Percentiles rank a stretch among this genome's conserved stretches.
Evolutionary conservation across 2,797 vertebrate species (phyloP).

Genomic region (Buceros bicornis): DNA sequence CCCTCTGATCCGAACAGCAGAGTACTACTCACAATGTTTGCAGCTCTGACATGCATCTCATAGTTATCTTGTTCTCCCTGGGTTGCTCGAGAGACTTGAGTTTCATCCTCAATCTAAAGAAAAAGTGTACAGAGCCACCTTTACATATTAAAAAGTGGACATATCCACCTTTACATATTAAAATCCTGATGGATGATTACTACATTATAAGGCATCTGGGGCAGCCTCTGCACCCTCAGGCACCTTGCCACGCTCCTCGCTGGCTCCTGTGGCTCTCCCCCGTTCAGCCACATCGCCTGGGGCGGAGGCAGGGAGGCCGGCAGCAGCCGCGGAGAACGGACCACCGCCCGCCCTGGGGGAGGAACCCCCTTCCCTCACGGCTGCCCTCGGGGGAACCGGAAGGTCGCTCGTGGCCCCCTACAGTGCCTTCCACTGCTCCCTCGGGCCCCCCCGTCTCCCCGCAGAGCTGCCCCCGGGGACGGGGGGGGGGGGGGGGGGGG

Average conservation of each 20-base stretch:
- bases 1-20: rapidly evolving
- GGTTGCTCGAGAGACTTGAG: slow-evolving; percentile 93
- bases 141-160: rapidly evolving
- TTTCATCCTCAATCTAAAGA: slow-evolving; percentile 95
- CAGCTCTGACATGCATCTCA: slow-evolving; percentile 97
- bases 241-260: no score
- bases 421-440: not conserved
- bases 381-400: not conserved
- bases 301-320: not conserved
- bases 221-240: rapidly evolving
- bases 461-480: not conserved
- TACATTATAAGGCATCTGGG: no score
- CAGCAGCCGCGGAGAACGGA: not conserved
- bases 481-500: no score
- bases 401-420: rapidly evolving
- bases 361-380: no score
- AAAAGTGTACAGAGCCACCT: not conserved
- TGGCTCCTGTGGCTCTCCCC: not conserved
- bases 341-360: no score
- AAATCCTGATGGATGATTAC: rapidly evolving
- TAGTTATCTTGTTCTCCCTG: slow-evolving; percentile 98
- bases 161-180: not conserved
- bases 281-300: rapidly evolving
- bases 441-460: no score
- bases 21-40: slow-evolving; percentile 91